phyloP scores from a whole-genome alignment of 2,113 vertebrate species.

The Alexandromys fortis region DNA sequence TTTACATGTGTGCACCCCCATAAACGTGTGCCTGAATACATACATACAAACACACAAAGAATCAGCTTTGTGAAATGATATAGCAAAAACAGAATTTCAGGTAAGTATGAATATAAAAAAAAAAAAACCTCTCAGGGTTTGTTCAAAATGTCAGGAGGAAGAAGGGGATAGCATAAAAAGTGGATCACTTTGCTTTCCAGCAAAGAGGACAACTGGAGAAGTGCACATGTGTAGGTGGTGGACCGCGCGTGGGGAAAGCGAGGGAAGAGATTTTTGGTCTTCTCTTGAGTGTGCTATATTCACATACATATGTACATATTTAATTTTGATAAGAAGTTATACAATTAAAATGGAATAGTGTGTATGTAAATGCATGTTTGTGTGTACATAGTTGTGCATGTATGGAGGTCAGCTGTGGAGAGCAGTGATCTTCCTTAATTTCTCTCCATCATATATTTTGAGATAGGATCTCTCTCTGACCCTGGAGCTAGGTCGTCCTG shows the following conservation, averaged over 20 bases:
- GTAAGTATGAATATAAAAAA: not conserved
- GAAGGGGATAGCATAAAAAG: not conserved
- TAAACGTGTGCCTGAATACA: not conserved
- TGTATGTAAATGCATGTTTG: not conserved
- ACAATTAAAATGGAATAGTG: not conserved
- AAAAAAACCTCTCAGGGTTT: not conserved
- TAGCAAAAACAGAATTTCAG: not conserved
- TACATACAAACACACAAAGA: not conserved
- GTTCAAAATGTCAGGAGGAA: not conserved
- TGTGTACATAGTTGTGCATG: not conserved
- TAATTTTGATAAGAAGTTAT: slow-evolving; percentile 28
- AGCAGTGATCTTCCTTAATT: not conserved
- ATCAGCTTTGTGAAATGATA: not conserved
- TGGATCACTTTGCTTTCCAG: not conserved
- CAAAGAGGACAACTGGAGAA: not conserved
- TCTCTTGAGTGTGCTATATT: not conserved
- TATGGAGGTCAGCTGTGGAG: no score
- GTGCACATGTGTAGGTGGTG: no score
- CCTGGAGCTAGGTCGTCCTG: no score
- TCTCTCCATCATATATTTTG: not conserved
- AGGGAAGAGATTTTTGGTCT: not conserved
- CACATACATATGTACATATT: not conserved
- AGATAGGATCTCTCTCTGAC: not conserved
- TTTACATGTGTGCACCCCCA: not conserved
- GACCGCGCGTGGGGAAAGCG: not conserved